Conservation (phyloP, 2,797 vertebrate species). For the Paguma larvata region DNA sequence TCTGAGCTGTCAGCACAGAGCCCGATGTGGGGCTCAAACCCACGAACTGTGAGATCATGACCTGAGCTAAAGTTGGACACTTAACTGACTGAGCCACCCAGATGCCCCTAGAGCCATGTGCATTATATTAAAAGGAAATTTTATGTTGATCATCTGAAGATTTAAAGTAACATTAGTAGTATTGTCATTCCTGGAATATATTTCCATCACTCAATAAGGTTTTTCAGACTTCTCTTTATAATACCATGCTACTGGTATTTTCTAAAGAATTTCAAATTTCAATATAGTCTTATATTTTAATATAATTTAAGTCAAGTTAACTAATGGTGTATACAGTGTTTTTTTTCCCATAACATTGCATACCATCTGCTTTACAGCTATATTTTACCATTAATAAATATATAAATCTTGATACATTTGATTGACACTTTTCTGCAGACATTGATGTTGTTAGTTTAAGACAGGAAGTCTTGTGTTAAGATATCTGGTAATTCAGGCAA, state of each 20-base stretch:
- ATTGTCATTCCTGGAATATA: neutral
- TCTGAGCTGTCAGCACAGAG: no score
- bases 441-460: neutral
- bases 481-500: neutral
- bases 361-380: neutral
- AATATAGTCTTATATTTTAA: neutral
- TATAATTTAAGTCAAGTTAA: no score
- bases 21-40: no score
- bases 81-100: no score
- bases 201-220: neutral
- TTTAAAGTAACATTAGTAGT: neutral
- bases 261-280: neutral
- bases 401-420: neutral
- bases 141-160: neutral
- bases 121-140: constrained; percentile 16
- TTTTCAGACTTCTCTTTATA: neutral
- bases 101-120: neutral
- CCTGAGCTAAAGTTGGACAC: no score
- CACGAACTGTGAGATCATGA: no score
- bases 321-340: no score
- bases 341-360: neutral
- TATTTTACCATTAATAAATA: constrained; percentile 17
- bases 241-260: neutral
- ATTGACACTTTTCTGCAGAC: neutral
- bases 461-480: neutral